Percentiles rank a stretch among this genome's conserved stretches.
Evolutionary conservation across 2,888 invertebrate species (phyloP).

Genomic region (Lepeophtheirus nordmannii): DNA sequence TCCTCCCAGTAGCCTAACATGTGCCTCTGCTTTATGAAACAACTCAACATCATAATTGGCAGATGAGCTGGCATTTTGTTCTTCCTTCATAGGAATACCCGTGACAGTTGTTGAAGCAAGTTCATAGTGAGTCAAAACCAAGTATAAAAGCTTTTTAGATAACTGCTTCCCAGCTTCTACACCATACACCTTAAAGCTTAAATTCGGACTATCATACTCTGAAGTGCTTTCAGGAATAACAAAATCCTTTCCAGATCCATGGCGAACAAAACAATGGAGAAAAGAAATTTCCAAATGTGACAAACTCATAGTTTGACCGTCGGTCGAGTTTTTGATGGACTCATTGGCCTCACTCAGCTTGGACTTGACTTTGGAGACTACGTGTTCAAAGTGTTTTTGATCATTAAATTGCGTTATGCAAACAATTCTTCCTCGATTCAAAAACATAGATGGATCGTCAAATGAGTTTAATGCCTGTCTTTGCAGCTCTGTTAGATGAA

Average conservation of each 20-base stretch:
- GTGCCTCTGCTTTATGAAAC: conserved; percentile 71
- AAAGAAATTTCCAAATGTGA: conserved; percentile 2
- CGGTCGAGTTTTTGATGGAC: background rate
- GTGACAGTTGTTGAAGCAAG: conserved; percentile 91
- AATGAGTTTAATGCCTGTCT: background rate
- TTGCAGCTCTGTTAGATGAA: conserved; percentile 10
- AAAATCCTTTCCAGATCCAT: background rate
- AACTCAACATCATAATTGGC: conserved; percentile 98
- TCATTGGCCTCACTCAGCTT: background rate
- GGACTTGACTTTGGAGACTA: conserved; percentile 2
- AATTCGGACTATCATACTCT: background rate
- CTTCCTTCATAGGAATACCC: conserved; percentile 99
- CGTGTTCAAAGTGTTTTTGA: conserved; percentile 1
- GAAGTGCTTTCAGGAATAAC: conserved; percentile 9
- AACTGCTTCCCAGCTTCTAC: conserved; percentile 50
- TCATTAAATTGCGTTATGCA: conserved; percentile 8
- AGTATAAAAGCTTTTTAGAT: conserved; percentile 50
- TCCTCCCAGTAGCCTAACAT: conserved; percentile 56
- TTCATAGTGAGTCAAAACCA: conserved; percentile 54
- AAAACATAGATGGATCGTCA: background rate
- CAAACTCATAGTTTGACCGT: background rate
- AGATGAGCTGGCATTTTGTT: conserved; percentile 92
- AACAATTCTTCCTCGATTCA: conserved; percentile 13
- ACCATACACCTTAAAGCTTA: conserved; percentile 4
- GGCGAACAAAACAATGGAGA: background rate